phyloP scores from a whole-genome alignment of 2,888 invertebrate genomes.

The Oxyteleia sp. region DNA sequence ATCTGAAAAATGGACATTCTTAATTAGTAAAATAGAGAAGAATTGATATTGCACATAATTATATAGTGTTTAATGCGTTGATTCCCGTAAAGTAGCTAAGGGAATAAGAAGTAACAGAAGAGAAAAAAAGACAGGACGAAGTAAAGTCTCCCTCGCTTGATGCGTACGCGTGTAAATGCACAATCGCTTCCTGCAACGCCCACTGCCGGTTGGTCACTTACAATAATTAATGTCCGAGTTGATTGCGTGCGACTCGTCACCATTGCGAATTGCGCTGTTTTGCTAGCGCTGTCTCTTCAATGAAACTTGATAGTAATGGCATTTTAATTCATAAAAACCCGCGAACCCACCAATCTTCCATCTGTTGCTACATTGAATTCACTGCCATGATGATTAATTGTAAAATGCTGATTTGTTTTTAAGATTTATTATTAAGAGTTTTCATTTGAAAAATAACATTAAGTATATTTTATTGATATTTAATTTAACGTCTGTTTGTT shows the following conservation, averaged over 20 bases:
- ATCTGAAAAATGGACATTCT: neutral
- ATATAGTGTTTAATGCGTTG: slow-evolving; percentile 8
- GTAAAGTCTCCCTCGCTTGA: slow-evolving; percentile 52
- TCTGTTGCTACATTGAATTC: neutral
- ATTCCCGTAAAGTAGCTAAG: slow-evolving; percentile 16
- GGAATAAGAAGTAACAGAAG: slow-evolving; percentile 8
- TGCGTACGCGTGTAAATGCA: slow-evolving; percentile 65
- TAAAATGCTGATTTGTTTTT: neutral
- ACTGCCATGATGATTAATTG: neutral
- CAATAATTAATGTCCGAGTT: slow-evolving; percentile 72
- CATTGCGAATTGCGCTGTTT: slow-evolving; percentile 45
- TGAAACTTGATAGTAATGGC: slow-evolving; percentile 38
- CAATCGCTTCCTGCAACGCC: slow-evolving; percentile 77
- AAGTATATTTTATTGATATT: too few species aligned
- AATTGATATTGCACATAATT: slow-evolving; percentile 13
- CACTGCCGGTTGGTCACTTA: slow-evolving; percentile 75
- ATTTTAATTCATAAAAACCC: slow-evolving; percentile 35
- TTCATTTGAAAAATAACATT: neutral
- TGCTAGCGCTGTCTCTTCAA: slow-evolving; percentile 40
- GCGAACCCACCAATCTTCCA: slow-evolving; percentile 17
- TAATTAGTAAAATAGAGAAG: neutral
- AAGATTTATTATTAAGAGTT: neutral
- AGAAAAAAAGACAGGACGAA: slow-evolving; percentile 37
- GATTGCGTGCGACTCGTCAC: slow-evolving; percentile 63
- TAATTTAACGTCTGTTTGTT: too few species aligned